A percentile compares a stretch with the other conserved stretches of the same genome.
Conservation (phyloP, 2,888 invertebrate species). For the Hipparchia semele region DNA sequence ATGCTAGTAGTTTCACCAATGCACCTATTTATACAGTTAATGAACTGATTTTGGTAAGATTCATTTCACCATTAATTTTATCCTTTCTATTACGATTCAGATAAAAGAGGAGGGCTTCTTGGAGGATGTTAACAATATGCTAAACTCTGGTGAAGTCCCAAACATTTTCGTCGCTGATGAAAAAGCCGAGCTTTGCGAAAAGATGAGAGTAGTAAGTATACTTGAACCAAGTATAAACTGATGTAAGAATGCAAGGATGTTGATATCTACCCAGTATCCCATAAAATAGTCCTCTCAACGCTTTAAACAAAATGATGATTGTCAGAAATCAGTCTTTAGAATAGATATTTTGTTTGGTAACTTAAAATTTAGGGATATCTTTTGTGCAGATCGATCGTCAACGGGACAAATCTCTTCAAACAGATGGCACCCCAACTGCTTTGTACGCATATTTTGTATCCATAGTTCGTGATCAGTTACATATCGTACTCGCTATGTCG, state of each 20-base stretch:
- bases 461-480: slow-evolving; percentile 94
- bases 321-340: not conserved
- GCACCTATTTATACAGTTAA: not conserved
- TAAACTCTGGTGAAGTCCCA: slow-evolving; percentile 97
- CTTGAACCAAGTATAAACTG: not conserved
- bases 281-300: not conserved
- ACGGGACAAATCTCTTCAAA: slow-evolving; percentile 92
- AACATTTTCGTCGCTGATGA: slow-evolving; percentile 94
- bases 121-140: slow-evolving; percentile 95
- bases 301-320: not conserved
- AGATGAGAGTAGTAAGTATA: slow-evolving; percentile 87
- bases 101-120: slow-evolving; percentile 96
- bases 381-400: slow-evolving; percentile 89
- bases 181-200: slow-evolving; percentile 95
- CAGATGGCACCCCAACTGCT: slow-evolving; percentile 95
- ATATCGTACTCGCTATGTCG: slow-evolving; percentile 95
- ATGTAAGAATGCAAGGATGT: not conserved
- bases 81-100: slow-evolving; percentile 57
- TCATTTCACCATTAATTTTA: not conserved
- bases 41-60: not conserved
- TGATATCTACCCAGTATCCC: not conserved
- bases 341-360: not conserved
- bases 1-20: not conserved
- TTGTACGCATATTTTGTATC: slow-evolving; percentile 95
- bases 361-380: not conserved